Base-by-base conservation (phyloP, 2,113 vertebrate species). In the Forbesichthys agassizii region DNA sequence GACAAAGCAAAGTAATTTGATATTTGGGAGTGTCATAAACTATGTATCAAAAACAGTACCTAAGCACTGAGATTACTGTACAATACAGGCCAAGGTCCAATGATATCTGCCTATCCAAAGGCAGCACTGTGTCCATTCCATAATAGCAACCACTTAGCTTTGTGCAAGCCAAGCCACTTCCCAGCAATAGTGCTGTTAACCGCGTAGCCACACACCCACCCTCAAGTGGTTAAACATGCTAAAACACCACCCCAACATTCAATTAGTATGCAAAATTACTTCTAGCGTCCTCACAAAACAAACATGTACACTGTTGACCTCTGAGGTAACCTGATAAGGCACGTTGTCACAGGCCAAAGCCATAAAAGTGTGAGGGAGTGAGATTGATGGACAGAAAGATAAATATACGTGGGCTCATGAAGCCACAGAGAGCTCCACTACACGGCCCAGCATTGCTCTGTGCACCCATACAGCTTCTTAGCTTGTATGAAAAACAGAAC, bases 281-380 rank as follows among this genome's bases (percentile, higher is more conserved):
- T 84, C 73, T 66, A 80, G 62, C 75, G 64, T 73, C 71, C 69
- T 58, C 2, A 54, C 71, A 57, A 64, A 76, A 87, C 80, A 86
- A 74, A 82, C 27, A 67, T 70, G 42, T 54, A 49, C 68, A 74
- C 68, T 63, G 68, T 61, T 81, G 78, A 88, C 85, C 80, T 74
- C 69, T 0, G 73, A 63, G 73, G 75, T 82, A 82, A 87, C 80
- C 63, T 9, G 63, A 79, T 67, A 79, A 84, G 73, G 56, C 74
- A 71, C 74, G 72, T 73, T 8, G 49, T 77, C 79, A 64, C 64
- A 80, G 75, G 63, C 52, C 60, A 64, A 61, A 7, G 52, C 33
- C 49, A 12, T 53, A 60, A 66, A 66, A 61, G 76, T 51, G 7
- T 0, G 61, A 62, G 66, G 33, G 61, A 68, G 63, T 67, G 74